A percentile compares a stretch with the other conserved stretches of the same genome.
These are phyloP conservation scores for Sebastes hubbsi DNA, from an alignment of 2,797 vertebrate genomes.

Conservation along the genomic window DNA sequence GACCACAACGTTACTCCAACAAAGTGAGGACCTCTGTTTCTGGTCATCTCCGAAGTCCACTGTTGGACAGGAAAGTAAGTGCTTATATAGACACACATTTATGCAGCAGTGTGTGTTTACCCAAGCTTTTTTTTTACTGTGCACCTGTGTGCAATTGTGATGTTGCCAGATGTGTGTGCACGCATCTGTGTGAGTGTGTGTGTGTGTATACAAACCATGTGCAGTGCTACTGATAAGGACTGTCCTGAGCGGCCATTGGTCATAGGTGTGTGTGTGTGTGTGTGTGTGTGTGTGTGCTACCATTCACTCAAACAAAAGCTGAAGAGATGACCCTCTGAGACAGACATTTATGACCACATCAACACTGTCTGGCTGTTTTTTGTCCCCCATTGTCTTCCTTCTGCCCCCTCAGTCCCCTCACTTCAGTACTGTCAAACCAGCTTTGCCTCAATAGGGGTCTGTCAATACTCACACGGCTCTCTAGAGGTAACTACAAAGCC, in stretches of 20 bases:
- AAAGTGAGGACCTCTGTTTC: too few relatives aligned
- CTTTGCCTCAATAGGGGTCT: too few relatives aligned
- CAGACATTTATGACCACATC: slow-evolving; percentile 7
- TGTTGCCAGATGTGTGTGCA: background rate
- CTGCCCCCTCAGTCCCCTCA: too few relatives aligned
- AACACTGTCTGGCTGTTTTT: background rate
- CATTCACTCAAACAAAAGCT: slow-evolving; percentile 2
- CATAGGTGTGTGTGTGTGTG: background rate
- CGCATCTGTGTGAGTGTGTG: background rate
- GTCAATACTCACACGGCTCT: too few relatives aligned
- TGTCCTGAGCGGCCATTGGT: slow-evolving; percentile 38
- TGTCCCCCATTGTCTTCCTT: too few relatives aligned
- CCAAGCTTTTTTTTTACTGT: background rate
- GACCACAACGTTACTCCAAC: too few relatives aligned
- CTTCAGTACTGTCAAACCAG: too few relatives aligned
- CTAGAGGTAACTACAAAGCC: too few relatives aligned
- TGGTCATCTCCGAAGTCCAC: too few relatives aligned
- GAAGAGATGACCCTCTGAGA: background rate
- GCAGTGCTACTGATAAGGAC: slow-evolving; percentile 50
- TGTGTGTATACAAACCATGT: slow-evolving; percentile 33
- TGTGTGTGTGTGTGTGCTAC: too few relatives aligned
- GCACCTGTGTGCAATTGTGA: background rate
- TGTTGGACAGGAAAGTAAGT: too few relatives aligned
- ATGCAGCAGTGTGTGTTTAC: background rate
- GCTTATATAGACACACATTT: background rate